These are phyloP conservation scores for Notamacropus eugenii DNA, from an alignment of 2,797 vertebrate genomes.

Conservation along the genomic window DNA sequence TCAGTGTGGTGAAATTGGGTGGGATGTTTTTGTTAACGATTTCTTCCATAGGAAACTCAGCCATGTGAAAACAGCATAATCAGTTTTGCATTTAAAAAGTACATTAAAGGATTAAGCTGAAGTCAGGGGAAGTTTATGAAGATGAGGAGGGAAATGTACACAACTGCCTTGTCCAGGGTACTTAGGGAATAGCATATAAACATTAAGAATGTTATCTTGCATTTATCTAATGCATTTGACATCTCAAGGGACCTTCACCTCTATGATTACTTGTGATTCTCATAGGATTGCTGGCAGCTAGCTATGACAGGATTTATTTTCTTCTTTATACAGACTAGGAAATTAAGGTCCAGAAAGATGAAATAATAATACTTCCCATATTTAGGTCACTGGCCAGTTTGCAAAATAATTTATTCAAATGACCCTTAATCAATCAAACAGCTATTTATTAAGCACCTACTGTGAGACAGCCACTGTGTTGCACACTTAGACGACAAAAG, in stretches of 20 bases:
- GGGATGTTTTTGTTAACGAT: background rate
- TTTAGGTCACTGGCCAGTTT: background rate
- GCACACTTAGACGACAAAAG: background rate
- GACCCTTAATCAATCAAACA: background rate
- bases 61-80: background rate
- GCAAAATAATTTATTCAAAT: background rate
- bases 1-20: background rate
- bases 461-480: background rate
- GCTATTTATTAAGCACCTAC: background rate
- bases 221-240: background rate
- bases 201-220: background rate
- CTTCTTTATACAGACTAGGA: slow-evolving; percentile 16
- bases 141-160: background rate
- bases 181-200: background rate
- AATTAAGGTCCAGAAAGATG: background rate
- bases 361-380: background rate
- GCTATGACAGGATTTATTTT: background rate
- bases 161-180: background rate
- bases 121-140: background rate
- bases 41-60: slow-evolving; percentile 15
- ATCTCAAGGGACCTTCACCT: background rate
- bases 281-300: background rate
- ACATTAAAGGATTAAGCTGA: background rate
- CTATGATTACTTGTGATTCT: slow-evolving; percentile 15
- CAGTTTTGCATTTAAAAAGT: background rate